Base-by-base conservation (phyloP, 2,888 invertebrate genomes). In the Cinara cedri region DNA sequence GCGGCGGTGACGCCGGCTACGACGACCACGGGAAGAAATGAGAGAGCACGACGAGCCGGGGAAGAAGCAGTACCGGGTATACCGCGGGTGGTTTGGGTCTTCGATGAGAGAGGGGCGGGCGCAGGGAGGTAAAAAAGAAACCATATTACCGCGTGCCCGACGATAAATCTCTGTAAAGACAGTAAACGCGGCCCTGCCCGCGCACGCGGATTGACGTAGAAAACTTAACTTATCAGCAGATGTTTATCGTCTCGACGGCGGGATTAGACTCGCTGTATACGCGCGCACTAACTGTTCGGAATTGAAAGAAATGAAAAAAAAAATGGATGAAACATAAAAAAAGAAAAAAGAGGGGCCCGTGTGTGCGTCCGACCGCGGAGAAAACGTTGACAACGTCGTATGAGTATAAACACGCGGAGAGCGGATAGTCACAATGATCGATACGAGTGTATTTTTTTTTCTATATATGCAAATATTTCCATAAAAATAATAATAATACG, bases 201-300 rank as follows among this genome's bases (percentile, higher is more conserved):
- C 49, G 57, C 14, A 49, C 24, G 62, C 49, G 60, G 78, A 78
- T 78, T 78, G 78, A 78, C 68, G 70, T 78, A 51, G 60, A 78
- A 78, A 78, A 78, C 46, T 78, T 68, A 78, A 78, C 78, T 78
- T 78, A 78, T 78, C 70, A 49, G 60, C 70, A 78, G 78, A 78
- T 78, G 78, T 68, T 78, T 78, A 78, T 78, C 78, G 68, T 55
- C 19, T 14, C 49, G 26, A 46, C 72, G 42, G 60, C 49, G 57
- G 34, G 34, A 4, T 34, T 55, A 66, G 55, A 66, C n/a, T 21
- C 42, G 19, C 24, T 26, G 42, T 74, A 62, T 44, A 16, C n/a
- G n/a, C n/a, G n/a, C n/a, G n/a, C n/a, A n/a, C n/a, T n/a, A n/a
- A n/a, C 16, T 63, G 74, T 74, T 66, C 11, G 70, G 70, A 57